Evolutionary conservation across 2,797 vertebrate species (phyloP).

Genomic region (Melanotaenia trifasciata): DNA sequence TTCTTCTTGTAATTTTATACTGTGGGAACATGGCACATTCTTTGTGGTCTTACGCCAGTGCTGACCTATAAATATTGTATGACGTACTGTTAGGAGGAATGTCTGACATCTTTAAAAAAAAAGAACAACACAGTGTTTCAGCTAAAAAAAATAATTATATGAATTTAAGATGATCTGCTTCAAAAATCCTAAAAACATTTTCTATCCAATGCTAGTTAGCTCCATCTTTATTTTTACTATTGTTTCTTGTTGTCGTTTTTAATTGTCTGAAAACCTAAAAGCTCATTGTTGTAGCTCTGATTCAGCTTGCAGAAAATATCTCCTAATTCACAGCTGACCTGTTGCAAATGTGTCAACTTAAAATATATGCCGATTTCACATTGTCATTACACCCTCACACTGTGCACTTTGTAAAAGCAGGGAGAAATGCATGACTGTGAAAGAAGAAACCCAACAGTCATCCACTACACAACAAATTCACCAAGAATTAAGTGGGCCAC

Average conservation of each 20-base stretch:
- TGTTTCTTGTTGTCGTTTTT: background rate
- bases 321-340: slow-evolving; percentile 33
- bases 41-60: background rate
- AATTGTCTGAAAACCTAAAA: slow-evolving; percentile 10
- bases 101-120: slow-evolving; percentile 3
- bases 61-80: slow-evolving; percentile 4
- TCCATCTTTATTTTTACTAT: background rate
- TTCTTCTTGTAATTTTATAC: background rate
- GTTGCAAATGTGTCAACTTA: slow-evolving; percentile 6
- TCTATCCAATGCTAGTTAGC: background rate
- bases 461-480: slow-evolving; percentile 16
- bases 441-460: background rate
- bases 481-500: slow-evolving; percentile 65
- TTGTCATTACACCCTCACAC: slow-evolving; percentile 35
- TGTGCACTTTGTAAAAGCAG: slow-evolving; percentile 2
- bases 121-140: background rate
- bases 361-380: slow-evolving; percentile 34
- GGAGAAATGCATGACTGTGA: background rate
- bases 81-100: background rate
- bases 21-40: slow-evolving; percentile 3
- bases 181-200: background rate
- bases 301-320: slow-evolving; percentile 20
- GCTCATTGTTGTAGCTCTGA: slow-evolving; percentile 4
- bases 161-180: background rate
- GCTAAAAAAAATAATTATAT: background rate